Evolutionary conservation across 2,113 vertebrate species (phyloP).

Genomic region (Macquaria australasica): DNA sequence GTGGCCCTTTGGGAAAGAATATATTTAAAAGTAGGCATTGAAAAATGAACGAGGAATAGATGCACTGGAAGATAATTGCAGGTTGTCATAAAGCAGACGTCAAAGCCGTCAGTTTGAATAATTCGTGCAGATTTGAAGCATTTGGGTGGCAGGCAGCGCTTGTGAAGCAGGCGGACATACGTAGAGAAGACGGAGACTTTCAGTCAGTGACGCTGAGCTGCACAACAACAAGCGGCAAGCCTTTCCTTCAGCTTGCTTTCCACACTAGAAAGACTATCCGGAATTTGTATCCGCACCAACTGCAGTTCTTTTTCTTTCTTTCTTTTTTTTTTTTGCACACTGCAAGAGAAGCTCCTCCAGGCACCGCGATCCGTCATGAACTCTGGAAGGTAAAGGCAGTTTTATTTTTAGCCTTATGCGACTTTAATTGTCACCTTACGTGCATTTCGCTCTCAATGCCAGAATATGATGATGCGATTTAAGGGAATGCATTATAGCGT

Average conservation of each 20-base stretch:
- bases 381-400: conserved; percentile 61
- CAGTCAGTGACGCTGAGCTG: conserved; percentile 65
- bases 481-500: conserved; percentile 5
- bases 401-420: conserved; percentile 30
- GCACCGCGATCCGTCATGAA: conserved; percentile 55
- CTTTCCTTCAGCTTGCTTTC: conserved; percentile 52
- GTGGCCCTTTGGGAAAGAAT: neutral
- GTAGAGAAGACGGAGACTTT: conserved; percentile 50
- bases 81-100: neutral
- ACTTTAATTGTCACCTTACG: conserved; percentile 18
- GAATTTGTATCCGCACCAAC: conserved; percentile 8
- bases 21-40: neutral
- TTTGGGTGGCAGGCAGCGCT: conserved; percentile 46
- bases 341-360: conserved; percentile 41
- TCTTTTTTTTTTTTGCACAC: conserved; percentile 1
- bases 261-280: neutral
- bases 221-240: conserved; percentile 60
- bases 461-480: conserved; percentile 9
- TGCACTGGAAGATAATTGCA: neutral
- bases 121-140: conserved; percentile 29
- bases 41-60: neutral
- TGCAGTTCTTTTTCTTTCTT: neutral
- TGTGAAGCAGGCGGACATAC: conserved; percentile 43
- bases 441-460: conserved; percentile 1
- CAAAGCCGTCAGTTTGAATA: neutral